phyloP scores from a whole-genome alignment of 2,113 vertebrate genomes.

The Accipiter cooperii region DNA sequence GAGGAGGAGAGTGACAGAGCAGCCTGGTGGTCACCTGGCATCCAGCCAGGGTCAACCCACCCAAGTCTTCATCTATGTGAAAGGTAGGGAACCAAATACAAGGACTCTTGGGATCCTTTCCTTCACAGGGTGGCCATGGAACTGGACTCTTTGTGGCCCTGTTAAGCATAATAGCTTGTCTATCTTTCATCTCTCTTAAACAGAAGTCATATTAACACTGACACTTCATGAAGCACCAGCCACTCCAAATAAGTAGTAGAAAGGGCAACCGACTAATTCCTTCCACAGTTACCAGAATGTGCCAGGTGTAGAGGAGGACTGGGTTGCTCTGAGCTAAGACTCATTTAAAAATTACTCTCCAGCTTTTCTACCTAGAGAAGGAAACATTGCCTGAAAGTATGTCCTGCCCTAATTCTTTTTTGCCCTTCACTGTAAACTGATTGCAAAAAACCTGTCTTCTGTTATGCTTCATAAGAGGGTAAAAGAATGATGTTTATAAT shows the following conservation, averaged over 20 bases:
- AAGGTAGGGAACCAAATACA: not conserved
- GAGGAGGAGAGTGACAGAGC: not conserved
- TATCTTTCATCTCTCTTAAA: not conserved
- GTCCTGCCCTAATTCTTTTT: not conserved
- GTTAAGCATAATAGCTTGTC: not conserved
- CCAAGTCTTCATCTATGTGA: not conserved
- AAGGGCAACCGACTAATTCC: not conserved
- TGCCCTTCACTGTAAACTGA: not conserved
- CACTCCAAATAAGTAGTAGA: not conserved
- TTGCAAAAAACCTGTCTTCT: not conserved
- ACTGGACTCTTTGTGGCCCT: not conserved
- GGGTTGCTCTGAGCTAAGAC: not conserved
- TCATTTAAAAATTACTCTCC: not conserved
- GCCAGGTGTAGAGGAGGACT: not conserved
- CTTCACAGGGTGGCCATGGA: accelerated
- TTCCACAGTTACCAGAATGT: not conserved
- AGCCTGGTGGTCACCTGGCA: not conserved
- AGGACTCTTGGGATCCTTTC: not conserved
- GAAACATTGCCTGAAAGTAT: not conserved
- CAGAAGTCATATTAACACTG: not conserved
- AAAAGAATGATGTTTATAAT: not conserved
- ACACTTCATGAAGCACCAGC: not conserved
- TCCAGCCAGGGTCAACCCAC: not conserved
- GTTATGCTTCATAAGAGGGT: not conserved
- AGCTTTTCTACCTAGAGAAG: not conserved